These are phyloP conservation scores for Pentalonia nigronervosa DNA, from an alignment of 1,140 invertebrate species.

Conservation along the genomic window DNA sequence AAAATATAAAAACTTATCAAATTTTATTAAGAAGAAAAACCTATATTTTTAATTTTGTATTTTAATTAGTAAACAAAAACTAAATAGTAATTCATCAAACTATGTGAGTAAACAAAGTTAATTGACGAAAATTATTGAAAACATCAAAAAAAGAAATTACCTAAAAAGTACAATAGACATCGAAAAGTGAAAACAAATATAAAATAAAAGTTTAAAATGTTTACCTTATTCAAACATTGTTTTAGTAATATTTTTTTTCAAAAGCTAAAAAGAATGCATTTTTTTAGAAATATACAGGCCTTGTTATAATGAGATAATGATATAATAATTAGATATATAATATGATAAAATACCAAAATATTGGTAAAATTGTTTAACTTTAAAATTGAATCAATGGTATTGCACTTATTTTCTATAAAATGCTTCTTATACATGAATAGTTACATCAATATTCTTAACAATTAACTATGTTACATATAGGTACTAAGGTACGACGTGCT, in stretches of 20 bases:
- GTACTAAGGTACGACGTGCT: not conserved
- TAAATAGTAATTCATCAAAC: not conserved
- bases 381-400: not conserved
- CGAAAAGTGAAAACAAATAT: too few species aligned
- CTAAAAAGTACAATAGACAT: too few species aligned
- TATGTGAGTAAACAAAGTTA: not conserved
- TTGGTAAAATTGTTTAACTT: not conserved
- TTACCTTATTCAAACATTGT: too few species aligned
- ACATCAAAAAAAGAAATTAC: not conserved
- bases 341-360: too few species aligned
- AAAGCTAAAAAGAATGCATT: too few species aligned
- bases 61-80: not conserved
- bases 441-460: not conserved
- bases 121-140: not conserved
- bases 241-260: too few species aligned
- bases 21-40: too few species aligned
- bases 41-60: not conserved
- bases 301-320: too few species aligned
- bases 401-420: not conserved
- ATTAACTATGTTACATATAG: not conserved
- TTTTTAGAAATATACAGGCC: too few species aligned
- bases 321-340: too few species aligned
- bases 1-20: not conserved
- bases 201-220: too few species aligned
- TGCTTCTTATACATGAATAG: not conserved